Evolutionary conservation across 2,888 invertebrate species (phyloP).

Genomic region (Rotaria magnacalcarata): DNA sequence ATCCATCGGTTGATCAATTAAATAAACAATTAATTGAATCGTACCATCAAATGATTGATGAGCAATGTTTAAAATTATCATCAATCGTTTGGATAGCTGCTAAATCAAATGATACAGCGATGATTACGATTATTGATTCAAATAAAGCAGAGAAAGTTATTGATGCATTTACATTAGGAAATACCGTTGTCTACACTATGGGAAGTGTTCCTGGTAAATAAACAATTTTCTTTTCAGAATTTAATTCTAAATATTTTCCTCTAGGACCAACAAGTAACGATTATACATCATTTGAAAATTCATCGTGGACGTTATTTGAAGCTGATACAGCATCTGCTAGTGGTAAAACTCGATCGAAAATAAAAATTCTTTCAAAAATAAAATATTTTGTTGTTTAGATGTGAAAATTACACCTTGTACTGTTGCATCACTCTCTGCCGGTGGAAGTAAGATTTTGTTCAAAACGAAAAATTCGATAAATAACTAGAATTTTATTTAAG

Average conservation of each 20-base stretch:
- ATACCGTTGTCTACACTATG: slow-evolving; percentile 54
- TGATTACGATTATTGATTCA: slow-evolving; percentile 77
- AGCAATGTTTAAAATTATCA: slow-evolving; percentile 67
- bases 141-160: slow-evolving; percentile 91
- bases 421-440: neutral
- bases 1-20: slow-evolving; percentile 8
- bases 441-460: neutral
- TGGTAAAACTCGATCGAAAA: neutral
- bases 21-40: slow-evolving; percentile 36
- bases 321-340: neutral
- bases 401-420: neutral
- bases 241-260: neutral
- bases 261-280: slow-evolving; percentile 4
- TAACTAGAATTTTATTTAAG: neutral
- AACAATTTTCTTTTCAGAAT: no score
- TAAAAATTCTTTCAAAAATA: neutral
- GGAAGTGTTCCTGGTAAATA: slow-evolving; percentile 32
- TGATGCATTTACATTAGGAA: slow-evolving; percentile 84
- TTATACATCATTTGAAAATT: neutral
- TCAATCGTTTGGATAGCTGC: slow-evolving; percentile 97
- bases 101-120: slow-evolving; percentile 57
- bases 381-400: neutral
- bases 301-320: neutral
- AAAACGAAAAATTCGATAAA: no score
- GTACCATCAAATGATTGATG: slow-evolving; percentile 58